Conservation (phyloP, 1,140 invertebrate species). For the Samia ricini region DNA sequence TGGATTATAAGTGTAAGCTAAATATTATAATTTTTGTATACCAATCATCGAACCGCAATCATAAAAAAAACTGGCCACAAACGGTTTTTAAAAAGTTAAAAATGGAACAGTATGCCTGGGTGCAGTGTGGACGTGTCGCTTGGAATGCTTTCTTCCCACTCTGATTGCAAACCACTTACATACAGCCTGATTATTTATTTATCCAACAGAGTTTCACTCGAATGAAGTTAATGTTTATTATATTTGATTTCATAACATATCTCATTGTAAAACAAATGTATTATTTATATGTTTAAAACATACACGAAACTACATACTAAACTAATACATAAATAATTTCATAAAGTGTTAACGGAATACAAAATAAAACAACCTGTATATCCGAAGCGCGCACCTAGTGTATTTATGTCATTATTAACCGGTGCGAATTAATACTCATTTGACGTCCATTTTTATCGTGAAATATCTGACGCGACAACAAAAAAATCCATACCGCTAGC, state of each 20-base stretch:
- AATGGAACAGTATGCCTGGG: not conserved
- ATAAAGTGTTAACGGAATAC: not conserved
- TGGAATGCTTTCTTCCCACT: conserved; percentile 55
- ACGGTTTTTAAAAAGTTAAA: not conserved
- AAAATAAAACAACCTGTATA: conserved; percentile 43
- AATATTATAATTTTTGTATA: not conserved
- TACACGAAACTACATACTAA: too few relatives aligned
- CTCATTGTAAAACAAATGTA: too few relatives aligned
- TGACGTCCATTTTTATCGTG: conserved; percentile 66
- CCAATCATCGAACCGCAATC: not conserved
- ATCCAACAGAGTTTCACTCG: too few relatives aligned
- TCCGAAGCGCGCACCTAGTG: conserved; percentile 44
- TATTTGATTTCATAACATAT: too few relatives aligned
- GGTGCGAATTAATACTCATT: conserved; percentile 75
- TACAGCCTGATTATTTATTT: conserved; percentile 40
- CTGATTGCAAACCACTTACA: conserved; percentile 35
- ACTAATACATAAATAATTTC: too few relatives aligned
- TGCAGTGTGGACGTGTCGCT: conserved; percentile 41
- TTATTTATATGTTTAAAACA: too few relatives aligned
- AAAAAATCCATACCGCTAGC: conserved; percentile 55
- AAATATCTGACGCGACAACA: conserved; percentile 50
- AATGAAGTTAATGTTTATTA: too few relatives aligned
- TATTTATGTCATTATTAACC: conserved; percentile 77
- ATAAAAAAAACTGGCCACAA: not conserved
- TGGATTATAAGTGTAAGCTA: not conserved